These are phyloP conservation scores for Hippopotamus amphibius DNA, from an alignment of 2,113 vertebrate genomes.

Conservation along the genomic window DNA sequence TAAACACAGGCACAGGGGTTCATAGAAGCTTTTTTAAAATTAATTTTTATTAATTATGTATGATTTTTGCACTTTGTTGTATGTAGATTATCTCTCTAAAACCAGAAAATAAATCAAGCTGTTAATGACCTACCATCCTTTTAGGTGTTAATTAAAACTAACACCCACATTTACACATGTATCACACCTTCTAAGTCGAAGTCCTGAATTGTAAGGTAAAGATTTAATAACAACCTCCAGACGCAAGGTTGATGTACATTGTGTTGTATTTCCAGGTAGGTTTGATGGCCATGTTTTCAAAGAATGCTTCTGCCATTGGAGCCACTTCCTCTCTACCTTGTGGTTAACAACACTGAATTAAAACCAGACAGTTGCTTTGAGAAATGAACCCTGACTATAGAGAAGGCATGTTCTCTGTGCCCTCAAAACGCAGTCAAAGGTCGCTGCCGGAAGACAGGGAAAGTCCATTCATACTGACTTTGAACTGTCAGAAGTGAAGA, in stretches of 20 bases:
- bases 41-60: no score
- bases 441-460: background rate
- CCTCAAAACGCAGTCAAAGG: background rate
- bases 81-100: background rate
- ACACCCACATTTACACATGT: background rate
- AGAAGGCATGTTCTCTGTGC: background rate
- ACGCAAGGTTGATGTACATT: background rate
- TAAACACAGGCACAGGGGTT: background rate
- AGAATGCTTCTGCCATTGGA: background rate
- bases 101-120: background rate
- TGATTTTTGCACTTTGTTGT: background rate
- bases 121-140: background rate
- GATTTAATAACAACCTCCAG: background rate
- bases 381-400: background rate
- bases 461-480: no score
- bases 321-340: constrained; percentile 2
- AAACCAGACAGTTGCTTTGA: background rate
- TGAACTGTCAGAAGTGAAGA: background rate
- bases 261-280: background rate
- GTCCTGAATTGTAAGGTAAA: background rate
- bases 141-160: background rate
- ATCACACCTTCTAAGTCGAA: background rate
- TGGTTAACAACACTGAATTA: background rate
- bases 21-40: background rate
- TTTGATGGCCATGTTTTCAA: background rate